A percentile compares a stretch with the other conserved stretches of the same genome.
Evolutionary conservation across 1,140 invertebrate genomes (phyloP).

Genomic region (Drosophila repletoides): DNA sequence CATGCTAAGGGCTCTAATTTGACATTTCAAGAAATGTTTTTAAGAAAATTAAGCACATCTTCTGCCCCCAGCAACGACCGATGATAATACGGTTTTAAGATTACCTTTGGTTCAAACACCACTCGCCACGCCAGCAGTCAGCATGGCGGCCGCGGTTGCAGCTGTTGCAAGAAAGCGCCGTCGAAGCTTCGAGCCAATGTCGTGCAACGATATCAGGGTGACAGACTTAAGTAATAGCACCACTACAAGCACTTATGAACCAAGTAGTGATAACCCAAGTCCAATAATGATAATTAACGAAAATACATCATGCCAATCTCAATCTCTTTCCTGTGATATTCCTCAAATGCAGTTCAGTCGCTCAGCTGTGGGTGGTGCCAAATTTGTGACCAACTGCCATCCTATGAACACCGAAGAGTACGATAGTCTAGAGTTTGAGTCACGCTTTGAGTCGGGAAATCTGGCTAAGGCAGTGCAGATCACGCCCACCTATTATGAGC

Average conservation of each 20-base stretch:
- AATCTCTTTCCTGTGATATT: slow-evolving; percentile 45
- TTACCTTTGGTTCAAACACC: background rate
- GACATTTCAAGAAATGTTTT: background rate
- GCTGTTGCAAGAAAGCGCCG: slow-evolving; percentile 40
- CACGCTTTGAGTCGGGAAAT: slow-evolving; percentile 98
- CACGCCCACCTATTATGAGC: slow-evolving; percentile 95
- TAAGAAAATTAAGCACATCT: background rate
- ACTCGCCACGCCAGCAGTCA: slow-evolving; percentile 10
- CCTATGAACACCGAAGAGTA: slow-evolving; percentile 82
- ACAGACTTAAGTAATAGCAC: slow-evolving; percentile 8
- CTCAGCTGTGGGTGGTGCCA: slow-evolving; percentile 89
- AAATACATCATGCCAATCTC: slow-evolving; percentile 40
- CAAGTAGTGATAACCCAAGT: slow-evolving; percentile 12
- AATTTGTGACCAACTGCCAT: slow-evolving; percentile 84
- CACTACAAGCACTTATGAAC: slow-evolving; percentile 15
- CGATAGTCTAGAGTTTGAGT: slow-evolving; percentile 93
- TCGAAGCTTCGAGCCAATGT: slow-evolving; percentile 22
- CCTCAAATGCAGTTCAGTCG: slow-evolving; percentile 89
- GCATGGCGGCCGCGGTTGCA: slow-evolving; percentile 53
- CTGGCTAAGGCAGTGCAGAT: slow-evolving; percentile 96
- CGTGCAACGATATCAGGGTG: background rate
- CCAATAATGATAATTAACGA: slow-evolving; percentile 42
- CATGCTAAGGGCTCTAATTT: background rate
- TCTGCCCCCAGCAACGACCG: background rate
- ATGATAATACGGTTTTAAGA: background rate